Conservation (phyloP, 2,888 invertebrate species). For the Papilio demoleus region DNA sequence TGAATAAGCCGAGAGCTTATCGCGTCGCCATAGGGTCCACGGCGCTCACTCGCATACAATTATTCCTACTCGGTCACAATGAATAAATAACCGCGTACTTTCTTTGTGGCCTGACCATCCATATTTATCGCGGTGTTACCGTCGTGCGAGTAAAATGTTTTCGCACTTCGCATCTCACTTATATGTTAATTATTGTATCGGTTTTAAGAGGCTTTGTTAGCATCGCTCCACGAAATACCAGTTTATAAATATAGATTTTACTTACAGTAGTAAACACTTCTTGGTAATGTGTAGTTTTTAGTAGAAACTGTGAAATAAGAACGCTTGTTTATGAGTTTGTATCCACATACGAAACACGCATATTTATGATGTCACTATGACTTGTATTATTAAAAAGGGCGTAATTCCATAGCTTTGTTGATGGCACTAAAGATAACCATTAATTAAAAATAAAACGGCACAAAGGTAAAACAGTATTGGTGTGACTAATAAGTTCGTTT, state of each 20-base stretch:
- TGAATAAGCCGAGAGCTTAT: slow-evolving; percentile 44
- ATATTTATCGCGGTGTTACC: slow-evolving; percentile 35
- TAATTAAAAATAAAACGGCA: slow-evolving; percentile 27
- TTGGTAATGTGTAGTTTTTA: background rate
- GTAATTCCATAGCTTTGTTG: slow-evolving; percentile 19
- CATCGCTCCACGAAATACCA: background rate
- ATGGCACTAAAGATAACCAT: slow-evolving; percentile 26
- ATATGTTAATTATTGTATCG: slow-evolving; percentile 25
- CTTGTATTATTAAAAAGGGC: slow-evolving; percentile 4
- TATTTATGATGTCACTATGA: slow-evolving; percentile 15
- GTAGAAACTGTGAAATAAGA: background rate
- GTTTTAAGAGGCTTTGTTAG: slow-evolving; percentile 23
- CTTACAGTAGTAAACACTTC: slow-evolving; percentile 3
- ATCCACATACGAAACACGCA: background rate
- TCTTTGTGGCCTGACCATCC: slow-evolving; percentile 32
- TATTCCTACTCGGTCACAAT: slow-evolving; percentile 30
- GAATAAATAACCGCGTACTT: slow-evolving; percentile 33
- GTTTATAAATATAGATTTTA: background rate
- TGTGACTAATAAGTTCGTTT: background rate
- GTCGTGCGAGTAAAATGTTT: slow-evolving; percentile 30
- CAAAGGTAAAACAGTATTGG: background rate
- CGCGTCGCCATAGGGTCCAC: slow-evolving; percentile 31
- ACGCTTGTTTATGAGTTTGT: background rate
- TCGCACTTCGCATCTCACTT: slow-evolving; percentile 27
- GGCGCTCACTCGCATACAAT: slow-evolving; percentile 22